phyloP scores from a whole-genome alignment of 2,797 vertebrate genomes.

The Myotis daubentonii region DNA sequence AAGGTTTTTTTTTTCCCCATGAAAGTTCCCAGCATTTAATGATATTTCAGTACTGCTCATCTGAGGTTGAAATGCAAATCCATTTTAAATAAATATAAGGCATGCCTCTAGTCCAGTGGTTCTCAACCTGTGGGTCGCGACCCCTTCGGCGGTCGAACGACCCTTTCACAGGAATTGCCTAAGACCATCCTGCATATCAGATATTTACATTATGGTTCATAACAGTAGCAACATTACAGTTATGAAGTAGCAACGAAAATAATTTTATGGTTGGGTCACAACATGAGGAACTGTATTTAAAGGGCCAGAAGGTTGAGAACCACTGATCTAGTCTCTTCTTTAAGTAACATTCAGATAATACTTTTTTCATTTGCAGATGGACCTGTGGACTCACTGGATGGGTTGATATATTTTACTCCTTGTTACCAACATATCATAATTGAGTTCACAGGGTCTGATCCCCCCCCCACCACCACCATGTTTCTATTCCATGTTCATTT shows the following conservation, averaged over 20 bases:
- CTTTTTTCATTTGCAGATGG: conserved; percentile 4
- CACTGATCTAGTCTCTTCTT: conserved; percentile 64
- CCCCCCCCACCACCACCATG: background rate
- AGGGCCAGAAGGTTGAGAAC: too few species aligned
- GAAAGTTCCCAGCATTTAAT: conserved; percentile 77
- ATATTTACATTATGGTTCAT: too few species aligned
- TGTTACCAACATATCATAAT: conserved; percentile 32
- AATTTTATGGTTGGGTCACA: too few species aligned
- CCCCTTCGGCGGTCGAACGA: too few species aligned
- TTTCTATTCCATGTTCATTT: conserved; percentile 60
- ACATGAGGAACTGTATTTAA: too few species aligned
- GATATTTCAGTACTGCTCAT: conserved; percentile 78
- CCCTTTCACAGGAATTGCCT: too few species aligned
- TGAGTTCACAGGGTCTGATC: conserved; percentile 8
- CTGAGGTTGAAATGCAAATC: conserved; percentile 80
- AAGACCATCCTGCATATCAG: too few species aligned
- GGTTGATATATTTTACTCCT: background rate
- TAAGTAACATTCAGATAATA: conserved; percentile 22
- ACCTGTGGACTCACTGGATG: background rate
- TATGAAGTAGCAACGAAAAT: too few species aligned
- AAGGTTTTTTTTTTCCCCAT: conserved; percentile 72
- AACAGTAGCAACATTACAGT: too few species aligned
- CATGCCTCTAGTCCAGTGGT: conserved; percentile 47
- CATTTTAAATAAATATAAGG: conserved; percentile 80
- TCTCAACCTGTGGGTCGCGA: too few species aligned